These are phyloP conservation scores for Dolichoris vasculosae DNA, from an alignment of 1,140 invertebrate genomes.

Conservation along the genomic window DNA sequence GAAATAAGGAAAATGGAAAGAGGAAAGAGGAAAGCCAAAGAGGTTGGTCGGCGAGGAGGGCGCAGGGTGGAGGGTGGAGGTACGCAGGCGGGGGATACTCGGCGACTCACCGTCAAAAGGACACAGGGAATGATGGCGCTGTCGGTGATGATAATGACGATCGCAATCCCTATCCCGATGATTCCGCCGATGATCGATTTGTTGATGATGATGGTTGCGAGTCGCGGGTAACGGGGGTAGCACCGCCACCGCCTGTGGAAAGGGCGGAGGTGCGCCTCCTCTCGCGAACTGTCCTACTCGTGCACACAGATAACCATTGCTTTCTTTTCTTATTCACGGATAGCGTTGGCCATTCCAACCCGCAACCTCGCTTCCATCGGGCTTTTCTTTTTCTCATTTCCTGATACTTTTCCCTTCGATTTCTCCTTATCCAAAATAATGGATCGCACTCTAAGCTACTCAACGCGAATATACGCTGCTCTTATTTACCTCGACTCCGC, in stretches of 20 bases:
- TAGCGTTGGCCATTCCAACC: too few species aligned
- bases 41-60: too few species aligned
- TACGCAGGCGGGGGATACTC: background rate
- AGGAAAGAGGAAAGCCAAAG: too few species aligned
- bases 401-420: too few species aligned
- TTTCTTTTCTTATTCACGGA: background rate
- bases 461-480: too few species aligned
- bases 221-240: constrained; percentile 77
- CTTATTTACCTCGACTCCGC: too few species aligned
- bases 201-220: constrained; percentile 69
- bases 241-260: constrained; percentile 80
- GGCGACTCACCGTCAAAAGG: constrained; percentile 48
- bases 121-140: constrained; percentile 39
- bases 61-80: background rate
- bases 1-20: too few species aligned
- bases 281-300: constrained; percentile 70
- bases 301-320: constrained; percentile 20
- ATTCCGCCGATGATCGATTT: constrained; percentile 59
- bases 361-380: too few species aligned
- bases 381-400: too few species aligned
- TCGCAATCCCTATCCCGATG: constrained; percentile 60
- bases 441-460: too few species aligned
- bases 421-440: too few species aligned
- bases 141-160: constrained; percentile 59
- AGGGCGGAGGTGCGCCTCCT: constrained; percentile 73